A percentile compares a stretch with the other conserved stretches of the same genome.
Evolutionary conservation across 2,888 invertebrate species (phyloP).

Genomic region (Mylabris sibirica): DNA sequence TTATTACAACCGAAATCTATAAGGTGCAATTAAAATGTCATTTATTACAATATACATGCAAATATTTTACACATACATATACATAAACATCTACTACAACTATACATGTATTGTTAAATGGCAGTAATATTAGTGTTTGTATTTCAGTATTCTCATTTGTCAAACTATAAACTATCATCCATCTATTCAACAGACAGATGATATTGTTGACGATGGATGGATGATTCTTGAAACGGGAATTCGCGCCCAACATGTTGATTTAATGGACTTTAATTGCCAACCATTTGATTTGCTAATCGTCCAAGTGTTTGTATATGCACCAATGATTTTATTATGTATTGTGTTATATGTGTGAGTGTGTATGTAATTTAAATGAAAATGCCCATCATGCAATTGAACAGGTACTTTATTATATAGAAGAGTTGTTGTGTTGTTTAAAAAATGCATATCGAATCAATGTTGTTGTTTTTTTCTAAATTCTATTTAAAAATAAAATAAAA

Average conservation of each 20-base stretch:
- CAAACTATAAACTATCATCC: conserved; percentile 14
- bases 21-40: conserved; percentile 12
- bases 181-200: conserved; percentile 13
- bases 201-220: conserved; percentile 14
- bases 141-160: conserved; percentile 7
- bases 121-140: not conserved
- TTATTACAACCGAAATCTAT: conserved; percentile 12
- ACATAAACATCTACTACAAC: too few species aligned
- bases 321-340: conserved; percentile 33
- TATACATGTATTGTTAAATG: not conserved
- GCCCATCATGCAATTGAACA: not conserved
- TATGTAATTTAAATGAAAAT: not conserved
- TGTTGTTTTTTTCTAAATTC: too few species aligned
- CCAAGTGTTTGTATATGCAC: conserved; percentile 45
- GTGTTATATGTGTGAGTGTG: not conserved
- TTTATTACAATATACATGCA: conserved; percentile 10
- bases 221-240: conserved; percentile 31
- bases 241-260: conserved; percentile 40
- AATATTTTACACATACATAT: not conserved
- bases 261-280: conserved; percentile 47
- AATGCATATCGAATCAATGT: not conserved
- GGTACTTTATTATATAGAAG: not conserved
- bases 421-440: not conserved
- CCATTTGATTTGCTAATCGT: conserved; percentile 51
- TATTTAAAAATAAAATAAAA: not conserved